Evolutionary conservation across 2,797 vertebrate genomes (phyloP), one percentile per base, ranked within the genome.

Genomic region (Capromys pilorides): DNA sequence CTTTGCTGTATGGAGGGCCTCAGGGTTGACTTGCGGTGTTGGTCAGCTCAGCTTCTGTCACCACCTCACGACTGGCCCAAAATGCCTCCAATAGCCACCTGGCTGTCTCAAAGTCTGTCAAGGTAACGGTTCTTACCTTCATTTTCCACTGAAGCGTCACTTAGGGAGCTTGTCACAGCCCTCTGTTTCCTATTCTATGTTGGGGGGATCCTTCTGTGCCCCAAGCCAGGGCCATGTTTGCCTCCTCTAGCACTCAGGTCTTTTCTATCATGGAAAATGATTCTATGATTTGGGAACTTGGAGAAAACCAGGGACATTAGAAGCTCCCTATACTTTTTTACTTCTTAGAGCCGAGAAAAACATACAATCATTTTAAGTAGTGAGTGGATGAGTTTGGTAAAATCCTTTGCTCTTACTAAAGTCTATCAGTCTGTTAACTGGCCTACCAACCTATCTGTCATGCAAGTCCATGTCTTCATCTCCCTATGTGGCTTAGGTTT

Each of bases 301-400:
- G 66, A 49, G 12, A 36, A 81, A 59, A 66, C 51, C 6, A 26
- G 12, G 10, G 39, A 59, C 3, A 94, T 67, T 31, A 75, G 36
- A 82, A 80, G 6, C 22, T 71, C 22, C 14, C 5, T 66, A 33
- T 91, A 86, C 8, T 91, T 91, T 87, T 69, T 88, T 62, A 88
- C 82, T 79, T 86, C 9, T 83, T 94, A 79, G 5, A 85, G n/a
- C 36, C 88, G 62, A 69, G 39, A 66, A 90, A 94, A 82, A 59
- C 33, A 1, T 41, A 86, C 36, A 75, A 57, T 89, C 9, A 31
- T 88, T 67, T 79, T 91, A 80, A 80, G 57, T 92, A 86, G 9
- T 67, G 5, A 88, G 79, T 73, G 10, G 28, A 49, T 64, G 75
- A 78, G 64, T 59, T 84, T 41, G 73, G 36, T 24, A 41, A 94